Conservation (phyloP, 1,140 invertebrate species). For the Halyomorpha halys region DNA sequence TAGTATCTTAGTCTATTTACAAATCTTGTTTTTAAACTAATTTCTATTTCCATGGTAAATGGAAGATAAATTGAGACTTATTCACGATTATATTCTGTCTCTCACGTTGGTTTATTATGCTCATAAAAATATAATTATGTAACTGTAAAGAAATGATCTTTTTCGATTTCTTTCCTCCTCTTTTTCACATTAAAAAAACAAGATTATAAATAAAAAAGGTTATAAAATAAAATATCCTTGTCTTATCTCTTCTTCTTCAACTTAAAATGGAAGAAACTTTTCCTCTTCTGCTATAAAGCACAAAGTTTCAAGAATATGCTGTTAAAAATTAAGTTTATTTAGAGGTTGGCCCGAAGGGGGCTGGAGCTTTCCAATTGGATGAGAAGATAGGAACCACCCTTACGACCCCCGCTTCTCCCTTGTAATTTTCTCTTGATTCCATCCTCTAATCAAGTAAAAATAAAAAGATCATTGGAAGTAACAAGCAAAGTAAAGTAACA, state of each 20-base stretch:
- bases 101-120: too few species aligned
- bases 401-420: neutral
- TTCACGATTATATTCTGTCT: too few species aligned
- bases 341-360: slow-evolving; percentile 4
- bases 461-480: slow-evolving; percentile 5
- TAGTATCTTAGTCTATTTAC: too few species aligned
- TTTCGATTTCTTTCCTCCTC: too few species aligned
- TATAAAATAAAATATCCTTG: neutral
- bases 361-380: slow-evolving; percentile 2
- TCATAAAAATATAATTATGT: too few species aligned
- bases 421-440: neutral
- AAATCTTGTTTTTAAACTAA: too few species aligned
- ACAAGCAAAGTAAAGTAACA: neutral
- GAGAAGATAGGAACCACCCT: neutral
- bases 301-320: slow-evolving; percentile 6
- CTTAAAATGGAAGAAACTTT: slow-evolving; percentile 8
- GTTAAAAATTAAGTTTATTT: slow-evolving; percentile 11
- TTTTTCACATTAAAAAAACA: too few species aligned
- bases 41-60: too few species aligned
- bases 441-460: slow-evolving; percentile 3
- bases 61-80: too few species aligned
- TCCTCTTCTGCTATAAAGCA: neutral
- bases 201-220: neutral
- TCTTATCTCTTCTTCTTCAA: slow-evolving; percentile 4
- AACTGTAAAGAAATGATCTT: too few species aligned